Evolutionary conservation across 1,140 invertebrate genomes (phyloP).

Genomic region (roundworm (Caenorhabditis elegans)): DNA sequence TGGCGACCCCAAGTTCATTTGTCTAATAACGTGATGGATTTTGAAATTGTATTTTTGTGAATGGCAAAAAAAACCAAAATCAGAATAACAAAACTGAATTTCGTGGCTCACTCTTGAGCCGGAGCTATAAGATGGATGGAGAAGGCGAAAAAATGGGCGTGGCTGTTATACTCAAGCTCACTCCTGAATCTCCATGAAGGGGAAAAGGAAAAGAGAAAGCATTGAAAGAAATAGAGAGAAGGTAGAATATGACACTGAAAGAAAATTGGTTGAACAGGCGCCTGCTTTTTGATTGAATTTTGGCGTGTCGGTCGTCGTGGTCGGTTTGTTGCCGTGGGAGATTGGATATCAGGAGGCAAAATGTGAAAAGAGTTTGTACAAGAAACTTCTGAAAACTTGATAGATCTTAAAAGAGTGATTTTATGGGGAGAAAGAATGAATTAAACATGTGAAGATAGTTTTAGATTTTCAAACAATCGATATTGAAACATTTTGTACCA

Average conservation of each 20-base stretch:
- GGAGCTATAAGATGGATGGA: too few relatives aligned
- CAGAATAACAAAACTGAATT: conserved; percentile 25
- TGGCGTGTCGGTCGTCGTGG: too few relatives aligned
- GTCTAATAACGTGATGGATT: too few relatives aligned
- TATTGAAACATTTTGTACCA: too few relatives aligned
- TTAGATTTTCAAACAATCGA: not conserved
- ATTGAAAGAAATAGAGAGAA: not conserved
- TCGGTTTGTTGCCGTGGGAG: not conserved
- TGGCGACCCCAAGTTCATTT: too few relatives aligned
- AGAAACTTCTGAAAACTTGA: not conserved
- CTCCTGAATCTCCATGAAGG: not conserved
- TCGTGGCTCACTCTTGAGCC: not conserved
- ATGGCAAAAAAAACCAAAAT: too few relatives aligned
- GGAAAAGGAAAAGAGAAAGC: not conserved
- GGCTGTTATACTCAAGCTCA: not conserved
- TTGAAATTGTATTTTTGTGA: too few relatives aligned
- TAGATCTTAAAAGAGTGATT: too few relatives aligned
- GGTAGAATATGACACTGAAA: not conserved
- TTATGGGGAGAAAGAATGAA: too few relatives aligned
- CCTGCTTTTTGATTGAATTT: conserved; percentile 1
- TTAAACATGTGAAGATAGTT: too few relatives aligned
- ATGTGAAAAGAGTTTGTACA: too few relatives aligned
- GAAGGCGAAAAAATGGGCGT: not conserved
- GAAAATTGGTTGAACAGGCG: conserved; percentile 8
- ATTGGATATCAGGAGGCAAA: too few relatives aligned